These are phyloP conservation scores for Drosophila tripunctata DNA, from an alignment of 2,888 invertebrate species.

Conservation along the genomic window DNA sequence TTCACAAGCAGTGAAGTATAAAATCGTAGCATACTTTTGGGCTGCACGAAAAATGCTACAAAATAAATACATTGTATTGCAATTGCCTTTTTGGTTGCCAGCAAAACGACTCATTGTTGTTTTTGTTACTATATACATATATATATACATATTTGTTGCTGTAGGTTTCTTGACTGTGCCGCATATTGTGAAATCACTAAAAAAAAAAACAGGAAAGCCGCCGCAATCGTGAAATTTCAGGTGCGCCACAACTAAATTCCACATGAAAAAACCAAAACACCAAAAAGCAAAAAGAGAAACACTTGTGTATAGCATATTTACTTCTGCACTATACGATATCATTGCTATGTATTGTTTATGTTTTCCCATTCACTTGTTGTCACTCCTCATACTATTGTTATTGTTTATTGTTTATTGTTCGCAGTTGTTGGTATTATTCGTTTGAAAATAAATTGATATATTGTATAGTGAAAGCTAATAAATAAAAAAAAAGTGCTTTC, in stretches of 20 bases:
- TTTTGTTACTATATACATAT: constrained; percentile 10
- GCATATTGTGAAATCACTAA: constrained; percentile 34
- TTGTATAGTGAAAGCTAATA: background rate
- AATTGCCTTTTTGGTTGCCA: constrained; percentile 8
- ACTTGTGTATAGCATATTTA: constrained; percentile 26
- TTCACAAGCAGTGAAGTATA: constrained; percentile 33
- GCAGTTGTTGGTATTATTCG: constrained; percentile 1
- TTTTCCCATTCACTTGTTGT: constrained; percentile 16
- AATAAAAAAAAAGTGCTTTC: background rate
- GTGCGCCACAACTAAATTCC: constrained; percentile 50
- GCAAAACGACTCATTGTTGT: constrained; percentile 19
- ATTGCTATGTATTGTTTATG: constrained; percentile 15
- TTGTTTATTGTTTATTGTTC: constrained; percentile 11
- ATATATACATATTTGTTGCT: constrained; percentile 8
- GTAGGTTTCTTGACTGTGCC: constrained; percentile 16
- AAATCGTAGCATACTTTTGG: constrained; percentile 63
- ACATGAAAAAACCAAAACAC: constrained; percentile 19
- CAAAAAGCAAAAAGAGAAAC: background rate
- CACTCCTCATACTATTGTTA: constrained; percentile 5
- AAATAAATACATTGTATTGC: constrained; percentile 45
- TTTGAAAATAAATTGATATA: constrained; percentile 1
- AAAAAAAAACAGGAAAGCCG: constrained; percentile 39
- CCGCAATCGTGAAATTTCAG: constrained; percentile 68
- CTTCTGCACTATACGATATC: background rate
- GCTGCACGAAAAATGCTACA: constrained; percentile 32